Evolutionary conservation across 2,888 invertebrate genomes (phyloP).

Genomic region (Drosophila barbarae): DNA sequence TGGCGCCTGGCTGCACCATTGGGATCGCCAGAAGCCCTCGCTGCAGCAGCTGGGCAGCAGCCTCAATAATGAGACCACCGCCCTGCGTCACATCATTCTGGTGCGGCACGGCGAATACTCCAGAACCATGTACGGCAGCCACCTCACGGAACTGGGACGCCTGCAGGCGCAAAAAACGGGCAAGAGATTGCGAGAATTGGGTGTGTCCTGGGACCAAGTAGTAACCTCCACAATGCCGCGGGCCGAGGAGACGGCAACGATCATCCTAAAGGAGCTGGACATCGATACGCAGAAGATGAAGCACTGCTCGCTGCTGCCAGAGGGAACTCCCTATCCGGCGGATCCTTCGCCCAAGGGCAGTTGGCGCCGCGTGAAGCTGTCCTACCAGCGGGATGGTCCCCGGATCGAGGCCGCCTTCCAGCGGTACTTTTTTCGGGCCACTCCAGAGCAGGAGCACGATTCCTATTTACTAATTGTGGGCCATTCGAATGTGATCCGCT

Average conservation of each 20-base stretch:
- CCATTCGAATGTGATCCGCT: constrained; percentile 98
- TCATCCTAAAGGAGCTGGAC: constrained; percentile 88
- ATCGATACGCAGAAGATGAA: constrained; percentile 82
- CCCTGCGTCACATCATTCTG: constrained; percentile 88
- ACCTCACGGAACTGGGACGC: constrained; percentile 90
- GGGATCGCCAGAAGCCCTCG: constrained; percentile 90
- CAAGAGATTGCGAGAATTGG: constrained; percentile 86
- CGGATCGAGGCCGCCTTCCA: constrained; percentile 97
- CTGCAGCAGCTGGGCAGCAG: constrained; percentile 79
- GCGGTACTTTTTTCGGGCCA: constrained; percentile 94
- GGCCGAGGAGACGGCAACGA: constrained; percentile 93
- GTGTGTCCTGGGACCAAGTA: constrained; percentile 88
- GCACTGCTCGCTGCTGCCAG: constrained; percentile 88
- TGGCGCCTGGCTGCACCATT: constrained; percentile 90
- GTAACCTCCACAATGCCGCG: constrained; percentile 95
- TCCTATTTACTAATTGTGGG: constrained; percentile 95
- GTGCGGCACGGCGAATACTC: constrained; percentile 98
- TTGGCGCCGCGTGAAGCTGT: constrained; percentile 91
- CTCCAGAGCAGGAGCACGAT: constrained; percentile 88
- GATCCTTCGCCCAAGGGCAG: constrained; percentile 92
- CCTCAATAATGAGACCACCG: constrained; percentile 80
- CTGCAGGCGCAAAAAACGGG: constrained; percentile 93
- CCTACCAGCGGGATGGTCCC: constrained; percentile 95
- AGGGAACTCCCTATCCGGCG: constrained; percentile 96
- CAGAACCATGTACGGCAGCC: constrained; percentile 85